Conservation (phyloP, 2,797 vertebrate genomes). For the Zonotrichia albicollis region DNA sequence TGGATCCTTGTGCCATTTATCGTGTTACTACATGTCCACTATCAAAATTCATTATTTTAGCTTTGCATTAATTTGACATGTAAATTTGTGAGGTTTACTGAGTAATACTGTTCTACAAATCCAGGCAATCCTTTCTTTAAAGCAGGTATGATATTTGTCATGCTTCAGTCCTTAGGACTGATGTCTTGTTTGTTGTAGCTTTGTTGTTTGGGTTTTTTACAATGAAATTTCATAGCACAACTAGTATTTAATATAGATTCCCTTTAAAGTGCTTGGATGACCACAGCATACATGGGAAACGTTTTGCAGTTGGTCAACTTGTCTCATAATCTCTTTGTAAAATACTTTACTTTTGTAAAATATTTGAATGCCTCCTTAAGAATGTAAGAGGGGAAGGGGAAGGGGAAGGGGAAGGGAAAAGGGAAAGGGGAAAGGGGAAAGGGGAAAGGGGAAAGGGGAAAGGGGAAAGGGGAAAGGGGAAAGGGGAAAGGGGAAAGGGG, state of each 20-base stretch:
- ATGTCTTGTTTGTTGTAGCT: background rate
- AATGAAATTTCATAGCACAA: background rate
- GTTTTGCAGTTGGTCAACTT: background rate
- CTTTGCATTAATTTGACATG: background rate
- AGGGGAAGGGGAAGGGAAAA: too few relatives aligned
- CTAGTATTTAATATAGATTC: background rate
- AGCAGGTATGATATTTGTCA: background rate
- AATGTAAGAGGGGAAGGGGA: too few relatives aligned
- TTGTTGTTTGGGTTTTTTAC: background rate
- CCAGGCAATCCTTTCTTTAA: background rate
- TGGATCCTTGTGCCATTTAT: background rate
- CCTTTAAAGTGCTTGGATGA: background rate
- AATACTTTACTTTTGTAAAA: background rate
- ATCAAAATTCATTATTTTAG: background rate
- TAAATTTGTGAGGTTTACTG: background rate
- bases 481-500: too few relatives aligned
- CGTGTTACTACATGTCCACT: background rate
- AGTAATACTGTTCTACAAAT: background rate
- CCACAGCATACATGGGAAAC: background rate
- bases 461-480: too few relatives aligned
- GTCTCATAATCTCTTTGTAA: background rate
- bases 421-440: too few relatives aligned
- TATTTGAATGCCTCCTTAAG: background rate
- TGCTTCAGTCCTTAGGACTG: background rate
- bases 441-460: too few relatives aligned